A percentile compares a stretch with the other conserved stretches of the same genome.
Conservation (phyloP, 2,113 vertebrate species). For the Hiodon tergisus region DNA sequence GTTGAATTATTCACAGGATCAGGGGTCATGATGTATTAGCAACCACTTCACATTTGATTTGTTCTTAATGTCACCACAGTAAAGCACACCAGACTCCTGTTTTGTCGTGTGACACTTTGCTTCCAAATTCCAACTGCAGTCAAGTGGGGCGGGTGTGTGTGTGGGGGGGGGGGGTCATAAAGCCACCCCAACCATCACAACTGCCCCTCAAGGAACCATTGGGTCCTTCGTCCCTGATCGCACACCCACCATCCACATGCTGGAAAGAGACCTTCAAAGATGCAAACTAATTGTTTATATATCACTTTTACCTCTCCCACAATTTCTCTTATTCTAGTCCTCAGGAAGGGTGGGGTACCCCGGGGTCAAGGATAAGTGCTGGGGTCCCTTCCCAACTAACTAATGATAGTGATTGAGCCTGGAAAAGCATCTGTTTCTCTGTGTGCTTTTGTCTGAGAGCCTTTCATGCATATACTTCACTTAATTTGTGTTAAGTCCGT, state of each 20-base stretch:
- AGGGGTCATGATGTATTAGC: background rate
- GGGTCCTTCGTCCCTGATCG: too few species aligned
- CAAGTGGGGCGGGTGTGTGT: too few species aligned
- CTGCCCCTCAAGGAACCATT: too few species aligned
- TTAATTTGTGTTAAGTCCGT: slow-evolving; percentile 65
- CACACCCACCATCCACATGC: background rate
- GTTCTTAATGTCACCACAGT: background rate
- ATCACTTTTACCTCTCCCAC: background rate
- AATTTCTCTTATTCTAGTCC: too few species aligned
- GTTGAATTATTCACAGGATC: slow-evolving; percentile 6
- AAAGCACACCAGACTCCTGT: background rate
- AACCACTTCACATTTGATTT: background rate
- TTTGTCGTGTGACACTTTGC: background rate
- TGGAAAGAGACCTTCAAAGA: background rate
- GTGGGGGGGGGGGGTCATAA: background rate
- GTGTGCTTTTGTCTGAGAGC: slow-evolving; percentile 34
- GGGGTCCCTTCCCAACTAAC: background rate
- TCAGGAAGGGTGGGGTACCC: background rate
- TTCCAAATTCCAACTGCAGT: too few species aligned
- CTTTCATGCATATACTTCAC: slow-evolving; percentile 64
- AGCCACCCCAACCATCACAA: background rate
- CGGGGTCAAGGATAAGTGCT: slow-evolving; percentile 11
- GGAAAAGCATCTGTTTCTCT: slow-evolving; percentile 2
- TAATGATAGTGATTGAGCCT: slow-evolving; percentile 18
- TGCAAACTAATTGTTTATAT: background rate